These are phyloP conservation scores for Pollachius pollachius DNA, from an alignment of 2,113 vertebrate genomes.

Conservation along the genomic window DNA sequence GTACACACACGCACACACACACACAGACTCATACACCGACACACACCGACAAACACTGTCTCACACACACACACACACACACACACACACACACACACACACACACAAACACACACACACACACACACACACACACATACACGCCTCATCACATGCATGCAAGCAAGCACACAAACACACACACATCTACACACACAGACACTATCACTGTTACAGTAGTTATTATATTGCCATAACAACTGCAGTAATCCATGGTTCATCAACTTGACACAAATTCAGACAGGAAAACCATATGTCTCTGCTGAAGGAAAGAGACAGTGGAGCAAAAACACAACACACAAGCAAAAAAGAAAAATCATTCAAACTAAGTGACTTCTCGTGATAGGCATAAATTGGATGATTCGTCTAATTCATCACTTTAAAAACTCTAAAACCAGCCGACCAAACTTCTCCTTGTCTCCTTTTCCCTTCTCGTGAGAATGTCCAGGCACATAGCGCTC, in stretches of 20 bases:
- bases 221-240: background rate
- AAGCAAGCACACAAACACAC: no score
- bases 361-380: constrained; percentile 11
- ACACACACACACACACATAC: no score
- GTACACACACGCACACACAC: no score
- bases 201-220: constrained; percentile 4
- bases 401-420: constrained; percentile 24
- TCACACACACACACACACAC: no score
- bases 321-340: background rate
- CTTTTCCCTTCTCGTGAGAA: constrained; percentile 26
- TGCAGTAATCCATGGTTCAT: constrained; percentile 11
- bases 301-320: constrained; percentile 17
- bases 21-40: no score
- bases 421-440: no score
- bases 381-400: constrained; percentile 1
- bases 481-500: constrained; percentile 39
- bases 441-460: constrained; percentile 33
- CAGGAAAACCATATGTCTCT: background rate
- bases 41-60: no score
- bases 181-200: no score
- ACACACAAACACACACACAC: no score
- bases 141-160: no score
- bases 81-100: no score
- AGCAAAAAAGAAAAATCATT: no score
- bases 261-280: background rate